A percentile compares a stretch with the other conserved stretches of the same genome.
These are phyloP conservation scores for Slavum lentiscoides DNA, from an alignment of 2,888 invertebrate species.

Conservation along the genomic window DNA sequence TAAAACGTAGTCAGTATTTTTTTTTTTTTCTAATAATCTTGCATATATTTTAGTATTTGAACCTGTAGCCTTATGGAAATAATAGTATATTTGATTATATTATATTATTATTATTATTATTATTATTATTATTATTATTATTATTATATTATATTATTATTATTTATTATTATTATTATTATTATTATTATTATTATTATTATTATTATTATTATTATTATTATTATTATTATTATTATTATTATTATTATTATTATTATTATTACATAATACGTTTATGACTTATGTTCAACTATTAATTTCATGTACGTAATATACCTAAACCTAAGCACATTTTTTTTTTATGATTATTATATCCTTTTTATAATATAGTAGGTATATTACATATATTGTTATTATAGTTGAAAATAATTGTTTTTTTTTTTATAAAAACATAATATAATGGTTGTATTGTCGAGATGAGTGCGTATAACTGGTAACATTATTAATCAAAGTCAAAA, in stretches of 20 bases:
- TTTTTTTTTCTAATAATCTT: too few relatives aligned
- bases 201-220: too few relatives aligned
- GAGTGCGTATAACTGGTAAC: slow-evolving; percentile 30
- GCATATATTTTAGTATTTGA: too few relatives aligned
- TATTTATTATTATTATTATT: too few relatives aligned
- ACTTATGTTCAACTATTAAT: slow-evolving; percentile 13
- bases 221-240: not conserved
- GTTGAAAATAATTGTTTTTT: slow-evolving; percentile 37
- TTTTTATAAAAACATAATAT: slow-evolving; percentile 29
- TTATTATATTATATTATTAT: too few relatives aligned
- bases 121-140: too few relatives aligned
- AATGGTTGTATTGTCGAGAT: slow-evolving; percentile 34
- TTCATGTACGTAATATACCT: not conserved
- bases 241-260: not conserved
- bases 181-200: not conserved
- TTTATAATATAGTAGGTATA: not conserved
- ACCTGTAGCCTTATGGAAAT: too few relatives aligned
- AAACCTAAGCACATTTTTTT: not conserved
- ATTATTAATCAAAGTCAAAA: slow-evolving; percentile 52
- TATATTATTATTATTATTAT: too few relatives aligned
- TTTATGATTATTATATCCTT: slow-evolving; percentile 16
- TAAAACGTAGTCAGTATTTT: too few relatives aligned
- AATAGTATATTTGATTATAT: too few relatives aligned
- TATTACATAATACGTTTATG: not conserved
- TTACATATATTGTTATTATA: slow-evolving; percentile 14